These are phyloP conservation scores for Parazoanthus atlanticus DNA, from an alignment of 92 coral and sea anemone genomes.

Conservation along the genomic window DNA sequence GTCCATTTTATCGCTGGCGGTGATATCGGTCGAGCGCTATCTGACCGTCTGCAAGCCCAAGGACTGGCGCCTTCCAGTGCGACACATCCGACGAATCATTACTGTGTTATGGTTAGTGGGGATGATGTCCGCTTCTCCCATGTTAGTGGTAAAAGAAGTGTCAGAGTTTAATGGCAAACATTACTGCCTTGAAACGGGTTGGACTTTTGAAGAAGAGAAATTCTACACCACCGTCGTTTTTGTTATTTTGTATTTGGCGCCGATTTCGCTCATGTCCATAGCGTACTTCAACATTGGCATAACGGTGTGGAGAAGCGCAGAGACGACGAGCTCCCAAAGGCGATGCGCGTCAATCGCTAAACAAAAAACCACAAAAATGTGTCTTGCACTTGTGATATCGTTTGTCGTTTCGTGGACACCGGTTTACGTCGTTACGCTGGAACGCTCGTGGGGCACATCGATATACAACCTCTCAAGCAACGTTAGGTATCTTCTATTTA, in stretches of 20 bases:
- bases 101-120: conserved; percentile 64
- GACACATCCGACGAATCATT: conserved; percentile 44
- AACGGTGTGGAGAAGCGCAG: conserved; percentile 72
- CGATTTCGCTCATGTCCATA: conserved; percentile 60
- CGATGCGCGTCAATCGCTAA: conserved; percentile 37
- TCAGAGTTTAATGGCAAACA: not conserved
- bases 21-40: conserved; percentile 78
- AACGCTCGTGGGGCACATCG: conserved; percentile 7
- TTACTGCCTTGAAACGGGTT: conserved; percentile 57
- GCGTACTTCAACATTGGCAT: conserved; percentile 70
- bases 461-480: not conserved
- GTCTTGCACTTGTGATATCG: conserved; percentile 67
- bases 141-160: conserved; percentile 51
- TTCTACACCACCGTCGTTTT: conserved; percentile 52
- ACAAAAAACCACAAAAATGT: conserved; percentile 69
- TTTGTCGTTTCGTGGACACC: conserved; percentile 87
- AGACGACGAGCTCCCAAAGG: conserved; percentile 50
- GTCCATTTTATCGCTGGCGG: conserved; percentile 71
- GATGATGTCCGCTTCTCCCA: conserved; percentile 55
- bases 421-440: conserved; percentile 1
- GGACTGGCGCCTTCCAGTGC: conserved; percentile 52
- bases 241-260: conserved; percentile 60
- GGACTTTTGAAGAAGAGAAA: conserved; percentile 31
- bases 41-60: conserved; percentile 69
- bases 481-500: conserved; percentile 38